phyloP scores from a whole-genome alignment of 2,797 vertebrate genomes.

The Brotula barbata region DNA sequence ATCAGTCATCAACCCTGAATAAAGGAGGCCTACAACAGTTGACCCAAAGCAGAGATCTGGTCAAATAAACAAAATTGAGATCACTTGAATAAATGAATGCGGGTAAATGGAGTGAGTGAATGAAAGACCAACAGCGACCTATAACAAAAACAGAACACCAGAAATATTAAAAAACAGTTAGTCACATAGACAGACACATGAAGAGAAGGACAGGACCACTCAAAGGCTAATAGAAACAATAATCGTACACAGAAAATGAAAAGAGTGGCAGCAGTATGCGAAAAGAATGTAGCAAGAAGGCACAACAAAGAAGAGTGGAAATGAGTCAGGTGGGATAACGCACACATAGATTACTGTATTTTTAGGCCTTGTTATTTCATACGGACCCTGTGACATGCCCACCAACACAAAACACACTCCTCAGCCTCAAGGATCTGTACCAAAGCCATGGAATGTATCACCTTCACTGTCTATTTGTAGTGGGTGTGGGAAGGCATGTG shows the following conservation, averaged over 20 bases:
- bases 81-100: constrained; percentile 27
- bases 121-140: constrained; percentile 2
- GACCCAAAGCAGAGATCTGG: constrained; percentile 21
- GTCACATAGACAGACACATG: constrained; percentile 1
- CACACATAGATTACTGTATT: constrained; percentile 65
- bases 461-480: constrained; percentile 79
- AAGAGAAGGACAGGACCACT: background rate
- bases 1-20: constrained; percentile 45
- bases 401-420: constrained; percentile 76
- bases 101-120: constrained; percentile 18
- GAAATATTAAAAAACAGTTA: constrained; percentile 10
- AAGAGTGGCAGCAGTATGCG: constrained; percentile 1
- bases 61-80: constrained; percentile 33
- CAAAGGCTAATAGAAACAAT: background rate
- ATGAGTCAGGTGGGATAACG: constrained; percentile 46
- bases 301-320: constrained; percentile 39
- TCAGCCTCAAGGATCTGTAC: constrained; percentile 73
- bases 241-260: background rate
- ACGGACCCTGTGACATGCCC: constrained; percentile 75
- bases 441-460: constrained; percentile 78
- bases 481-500: constrained; percentile 80
- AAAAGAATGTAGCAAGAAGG: constrained; percentile 20
- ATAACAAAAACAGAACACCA: no score
- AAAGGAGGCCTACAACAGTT: constrained; percentile 36
- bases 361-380: constrained; percentile 73